phyloP scores from a whole-genome alignment of 2,113 vertebrate species.

The Danio rerio region DNA sequence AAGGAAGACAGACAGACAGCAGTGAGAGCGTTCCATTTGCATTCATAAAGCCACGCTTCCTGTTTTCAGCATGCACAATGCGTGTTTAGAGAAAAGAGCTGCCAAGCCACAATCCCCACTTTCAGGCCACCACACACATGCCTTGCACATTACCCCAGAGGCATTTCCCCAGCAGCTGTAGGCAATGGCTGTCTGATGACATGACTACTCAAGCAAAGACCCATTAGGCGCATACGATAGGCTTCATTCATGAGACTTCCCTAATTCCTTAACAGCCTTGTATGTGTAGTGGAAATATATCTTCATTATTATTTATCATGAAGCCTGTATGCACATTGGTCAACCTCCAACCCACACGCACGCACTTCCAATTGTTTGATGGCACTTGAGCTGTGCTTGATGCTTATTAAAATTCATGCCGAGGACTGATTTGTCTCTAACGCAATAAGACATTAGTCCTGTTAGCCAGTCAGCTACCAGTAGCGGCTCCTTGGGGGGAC shows the following conservation, averaged over 20 bases:
- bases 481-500: conserved; percentile 62
- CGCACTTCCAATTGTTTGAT: conserved; percentile 65
- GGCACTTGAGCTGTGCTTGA: conserved; percentile 63
- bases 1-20: neutral
- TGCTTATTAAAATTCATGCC: conserved; percentile 67
- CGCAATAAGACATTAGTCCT: conserved; percentile 64
- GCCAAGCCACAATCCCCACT: neutral
- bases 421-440: conserved; percentile 70
- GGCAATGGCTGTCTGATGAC: neutral
- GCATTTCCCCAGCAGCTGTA: conserved; percentile 40
- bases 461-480: conserved; percentile 48
- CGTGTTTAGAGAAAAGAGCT: neutral
- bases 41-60: conserved; percentile 23
- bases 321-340: neutral
- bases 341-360: conserved; percentile 17
- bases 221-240: conserved; percentile 32
- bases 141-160: conserved; percentile 8
- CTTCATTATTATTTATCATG: conserved; percentile 37
- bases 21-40: neutral
- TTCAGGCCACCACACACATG: neutral
- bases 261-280: neutral
- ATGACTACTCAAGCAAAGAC: conserved; percentile 20
- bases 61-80: conserved; percentile 1
- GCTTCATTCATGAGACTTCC: neutral
- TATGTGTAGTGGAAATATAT: conserved; percentile 17